Evolutionary conservation across 2,888 invertebrate genomes (phyloP).

Genomic region (Diarsia mendica): DNA sequence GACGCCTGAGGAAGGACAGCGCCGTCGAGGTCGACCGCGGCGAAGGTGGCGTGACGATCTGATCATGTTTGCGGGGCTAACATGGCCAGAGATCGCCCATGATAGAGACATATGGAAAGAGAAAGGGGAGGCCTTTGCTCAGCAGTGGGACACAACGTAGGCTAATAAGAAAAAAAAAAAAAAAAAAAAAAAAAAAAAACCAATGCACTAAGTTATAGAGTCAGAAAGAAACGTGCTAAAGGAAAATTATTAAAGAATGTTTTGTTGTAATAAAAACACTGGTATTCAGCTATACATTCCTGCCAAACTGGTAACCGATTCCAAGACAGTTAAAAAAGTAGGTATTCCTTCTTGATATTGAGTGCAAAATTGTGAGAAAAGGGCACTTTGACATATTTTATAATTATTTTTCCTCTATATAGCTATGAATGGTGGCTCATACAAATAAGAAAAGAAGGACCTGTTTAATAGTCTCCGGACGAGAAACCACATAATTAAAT

Average conservation of each 20-base stretch:
- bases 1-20: too few relatives aligned
- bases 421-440: background rate
- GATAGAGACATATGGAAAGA: too few relatives aligned
- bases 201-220: background rate
- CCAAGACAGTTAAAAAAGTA: background rate
- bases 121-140: too few relatives aligned
- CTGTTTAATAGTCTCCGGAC: background rate
- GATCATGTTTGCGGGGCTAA: too few relatives aligned
- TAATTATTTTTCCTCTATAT: background rate
- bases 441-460: background rate
- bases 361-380: background rate
- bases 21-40: too few relatives aligned
- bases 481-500: too few relatives aligned
- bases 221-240: background rate
- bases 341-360: background rate
- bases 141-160: too few relatives aligned
- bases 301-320: background rate
- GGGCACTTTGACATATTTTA: background rate
- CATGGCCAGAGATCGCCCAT: too few relatives aligned
- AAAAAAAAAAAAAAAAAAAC: too few relatives aligned
- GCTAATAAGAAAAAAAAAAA: too few relatives aligned
- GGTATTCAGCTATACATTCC: conserved; percentile 8
- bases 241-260: background rate
- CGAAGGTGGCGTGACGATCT: too few relatives aligned
- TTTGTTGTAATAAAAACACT: background rate